Conservation (phyloP, 2,888 invertebrate species). For the Mythimna impura region DNA sequence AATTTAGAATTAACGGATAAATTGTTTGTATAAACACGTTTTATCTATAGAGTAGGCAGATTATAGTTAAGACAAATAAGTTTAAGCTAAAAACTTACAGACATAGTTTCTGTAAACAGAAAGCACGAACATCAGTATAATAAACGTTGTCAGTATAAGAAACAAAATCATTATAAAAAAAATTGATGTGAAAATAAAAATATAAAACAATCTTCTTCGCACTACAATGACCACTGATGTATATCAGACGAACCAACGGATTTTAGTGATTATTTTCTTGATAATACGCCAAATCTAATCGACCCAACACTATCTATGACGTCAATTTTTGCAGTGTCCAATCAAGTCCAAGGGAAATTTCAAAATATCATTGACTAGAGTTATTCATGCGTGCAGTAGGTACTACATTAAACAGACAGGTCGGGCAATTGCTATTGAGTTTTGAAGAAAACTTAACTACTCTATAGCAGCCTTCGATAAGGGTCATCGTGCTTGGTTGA, state of each 20-base stretch:
- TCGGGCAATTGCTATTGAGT: neutral
- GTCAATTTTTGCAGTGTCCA: slow-evolving; percentile 13
- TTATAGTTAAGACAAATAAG: neutral
- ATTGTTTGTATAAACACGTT: neutral
- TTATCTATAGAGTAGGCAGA: neutral
- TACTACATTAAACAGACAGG: neutral
- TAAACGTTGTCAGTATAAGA: slow-evolving; percentile 12
- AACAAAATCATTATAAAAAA: slow-evolving; percentile 31
- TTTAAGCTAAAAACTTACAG: slow-evolving; percentile 34
- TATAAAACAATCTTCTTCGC: neutral
- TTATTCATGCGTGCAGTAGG: no score
- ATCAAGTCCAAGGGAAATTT: slow-evolving; percentile 9
- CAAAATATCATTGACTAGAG: neutral
- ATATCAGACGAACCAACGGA: neutral
- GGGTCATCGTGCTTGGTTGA: no score
- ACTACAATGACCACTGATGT: slow-evolving; percentile 19
- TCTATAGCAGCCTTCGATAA: neutral
- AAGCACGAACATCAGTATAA: slow-evolving; percentile 27
- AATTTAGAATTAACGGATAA: neutral
- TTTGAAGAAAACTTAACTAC: neutral
- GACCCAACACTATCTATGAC: slow-evolving; percentile 19
- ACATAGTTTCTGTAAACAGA: slow-evolving; percentile 40
- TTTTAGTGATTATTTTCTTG: slow-evolving; percentile 20
- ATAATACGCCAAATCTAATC: slow-evolving; percentile 46
- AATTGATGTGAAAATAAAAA: neutral